Evolutionary conservation across 1,140 invertebrate genomes (phyloP), one percentile per base, ranked within the genome.

Genomic region (Tetranychus urticae): DNA sequence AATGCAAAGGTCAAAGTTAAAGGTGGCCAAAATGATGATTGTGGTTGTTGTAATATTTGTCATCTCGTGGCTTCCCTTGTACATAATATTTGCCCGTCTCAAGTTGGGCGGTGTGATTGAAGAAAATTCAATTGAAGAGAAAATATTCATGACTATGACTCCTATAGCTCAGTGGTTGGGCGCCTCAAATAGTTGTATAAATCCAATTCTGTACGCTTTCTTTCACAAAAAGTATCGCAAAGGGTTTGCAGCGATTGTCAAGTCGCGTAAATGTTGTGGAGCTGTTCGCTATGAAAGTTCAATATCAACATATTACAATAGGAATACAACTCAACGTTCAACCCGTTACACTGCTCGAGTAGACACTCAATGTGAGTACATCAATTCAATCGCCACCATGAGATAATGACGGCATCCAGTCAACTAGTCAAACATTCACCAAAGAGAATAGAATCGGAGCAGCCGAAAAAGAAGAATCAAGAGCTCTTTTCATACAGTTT

Each of bases 81-180:
- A 78, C 68, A 68, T 62, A 13, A 61, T 69, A 34, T 65, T 65
- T 31, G 80, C 80, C 3, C 76, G 80, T 1, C 76, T 82, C 0
- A 76, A 79, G 60, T 73, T 78, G 2, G 82, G 66, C 56, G 33
- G 65, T 50, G 39, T 55, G 23, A 35, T 65, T 10, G 56, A 65
- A 42, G 45, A 63, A 56, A 50, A 63, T 56, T 63, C 50, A 48
- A 36, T 79, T 77, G 84, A 86, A 67, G 82, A 87, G 65, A 81
- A 87, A 59, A 75, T 89, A 14, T 73, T 89, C 2, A 80, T 82
- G 13, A 80, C 88, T 2, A 81, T 84, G 0, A 83, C 75, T 1
- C 91, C 91, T 0, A 79, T 96, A 37, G 89, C 91, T 0, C 91
- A 97, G 72, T 97, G 92, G 91, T 75, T 97, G 2, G 92, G 90